Evolutionary conservation across 2,888 invertebrate species (phyloP).

Genomic region (Trichopoda pennipes): DNA sequence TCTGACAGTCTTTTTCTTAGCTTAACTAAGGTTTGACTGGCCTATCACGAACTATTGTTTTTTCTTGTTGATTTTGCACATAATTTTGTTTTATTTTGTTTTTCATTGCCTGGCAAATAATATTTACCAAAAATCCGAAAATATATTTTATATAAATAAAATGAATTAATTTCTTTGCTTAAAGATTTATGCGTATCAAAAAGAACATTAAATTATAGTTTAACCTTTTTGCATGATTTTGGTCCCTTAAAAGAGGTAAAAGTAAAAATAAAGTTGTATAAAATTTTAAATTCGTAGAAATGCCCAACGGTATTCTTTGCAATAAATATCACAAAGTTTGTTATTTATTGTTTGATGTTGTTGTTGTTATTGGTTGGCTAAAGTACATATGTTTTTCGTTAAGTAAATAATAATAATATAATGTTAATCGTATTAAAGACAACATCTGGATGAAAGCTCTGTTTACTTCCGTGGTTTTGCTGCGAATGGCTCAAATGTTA

Average conservation of each 20-base stretch:
- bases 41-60: conserved; percentile 57
- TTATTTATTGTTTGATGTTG: conserved; percentile 45
- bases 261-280: conserved; percentile 12
- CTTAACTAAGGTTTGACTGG: conserved; percentile 55
- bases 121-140: not conserved
- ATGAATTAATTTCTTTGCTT: conserved; percentile 32
- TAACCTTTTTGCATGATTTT: conserved; percentile 14
- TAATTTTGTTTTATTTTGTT: conserved; percentile 4
- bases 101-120: conserved; percentile 19
- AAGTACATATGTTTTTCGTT: not conserved
- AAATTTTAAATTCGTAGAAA: conserved; percentile 8
- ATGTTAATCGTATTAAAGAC: conserved; percentile 18
- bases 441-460: not conserved
- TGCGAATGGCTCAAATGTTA: not conserved
- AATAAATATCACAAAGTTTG: conserved; percentile 33
- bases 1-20: conserved; percentile 14
- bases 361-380: not conserved
- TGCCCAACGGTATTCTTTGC: conserved; percentile 37
- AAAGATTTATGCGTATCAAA: conserved; percentile 55
- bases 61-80: conserved; percentile 5
- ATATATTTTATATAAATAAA: conserved; percentile 24
- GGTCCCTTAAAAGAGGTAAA: not conserved
- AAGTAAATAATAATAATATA: conserved; percentile 1
- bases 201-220: not conserved
- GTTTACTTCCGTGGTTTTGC: not conserved